Conservation (phyloP, 2,888 invertebrate species). For the Troides aeacus region DNA sequence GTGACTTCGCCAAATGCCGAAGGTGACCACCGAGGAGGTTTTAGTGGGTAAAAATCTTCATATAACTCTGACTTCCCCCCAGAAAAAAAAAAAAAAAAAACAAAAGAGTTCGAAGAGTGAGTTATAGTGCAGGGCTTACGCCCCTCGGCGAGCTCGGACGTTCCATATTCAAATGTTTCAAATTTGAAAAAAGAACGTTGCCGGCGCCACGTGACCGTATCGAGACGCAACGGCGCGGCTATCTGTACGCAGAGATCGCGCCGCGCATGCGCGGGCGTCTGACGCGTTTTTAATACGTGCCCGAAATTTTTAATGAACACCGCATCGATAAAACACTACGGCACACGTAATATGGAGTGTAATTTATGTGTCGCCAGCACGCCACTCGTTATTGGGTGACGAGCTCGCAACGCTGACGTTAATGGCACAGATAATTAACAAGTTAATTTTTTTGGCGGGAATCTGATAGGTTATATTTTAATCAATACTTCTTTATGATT, state of each 20-base stretch:
- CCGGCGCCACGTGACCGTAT: slow-evolving; percentile 4
- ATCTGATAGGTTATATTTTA: neutral
- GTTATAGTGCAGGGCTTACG: too few species aligned
- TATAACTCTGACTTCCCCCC: too few species aligned
- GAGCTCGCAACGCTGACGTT: neutral
- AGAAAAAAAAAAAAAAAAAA: too few species aligned
- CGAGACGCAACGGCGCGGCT: slow-evolving; percentile 51
- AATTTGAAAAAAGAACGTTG: too few species aligned
- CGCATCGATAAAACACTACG: slow-evolving; percentile 41
- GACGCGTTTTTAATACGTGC: slow-evolving; percentile 36
- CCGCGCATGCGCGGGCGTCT: slow-evolving; percentile 32
- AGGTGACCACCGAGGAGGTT: too few species aligned
- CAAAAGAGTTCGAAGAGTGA: too few species aligned
- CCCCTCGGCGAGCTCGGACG: too few species aligned
- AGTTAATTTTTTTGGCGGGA: slow-evolving; percentile 1
- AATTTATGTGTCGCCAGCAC: slow-evolving; percentile 35
- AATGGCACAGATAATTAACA: slow-evolving; percentile 5
- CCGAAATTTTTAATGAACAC: slow-evolving; percentile 46
- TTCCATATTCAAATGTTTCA: too few species aligned
- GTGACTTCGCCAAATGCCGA: too few species aligned
- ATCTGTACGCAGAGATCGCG: slow-evolving; percentile 62
- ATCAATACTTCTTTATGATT: too few species aligned
- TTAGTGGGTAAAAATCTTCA: too few species aligned
- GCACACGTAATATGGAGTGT: slow-evolving; percentile 43
- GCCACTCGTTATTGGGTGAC: slow-evolving; percentile 26